Percentiles rank a stretch among this genome's conserved stretches.
Conservation (phyloP, 2,888 invertebrate genomes). For the Smittia sp. region DNA sequence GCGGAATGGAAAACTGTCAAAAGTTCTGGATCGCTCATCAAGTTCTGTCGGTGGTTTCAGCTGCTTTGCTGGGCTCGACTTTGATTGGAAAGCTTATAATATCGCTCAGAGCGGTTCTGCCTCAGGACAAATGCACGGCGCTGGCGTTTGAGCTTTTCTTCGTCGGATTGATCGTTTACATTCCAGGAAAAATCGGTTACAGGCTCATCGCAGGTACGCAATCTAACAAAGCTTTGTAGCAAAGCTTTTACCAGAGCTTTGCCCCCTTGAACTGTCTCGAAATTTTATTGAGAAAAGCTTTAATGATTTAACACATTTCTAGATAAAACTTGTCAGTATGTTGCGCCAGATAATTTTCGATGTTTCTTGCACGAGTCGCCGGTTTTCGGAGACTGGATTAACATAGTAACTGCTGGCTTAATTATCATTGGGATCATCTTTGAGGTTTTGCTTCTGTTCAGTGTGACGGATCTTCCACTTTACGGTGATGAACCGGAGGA, state of each 20-base stretch:
- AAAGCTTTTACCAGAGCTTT: no score
- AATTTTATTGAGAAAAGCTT: constrained; percentile 7
- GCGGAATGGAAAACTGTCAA: constrained; percentile 56
- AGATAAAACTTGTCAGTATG: constrained; percentile 55
- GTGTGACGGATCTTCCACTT: constrained; percentile 52
- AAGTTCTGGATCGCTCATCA: constrained; percentile 56
- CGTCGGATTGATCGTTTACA: constrained; percentile 58
- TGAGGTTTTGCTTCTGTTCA: constrained; percentile 54
- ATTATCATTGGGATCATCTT: constrained; percentile 53
- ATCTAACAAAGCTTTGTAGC: no score
- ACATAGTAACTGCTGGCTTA: constrained; percentile 54
- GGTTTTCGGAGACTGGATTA: constrained; percentile 55
- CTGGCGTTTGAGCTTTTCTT: constrained; percentile 59
- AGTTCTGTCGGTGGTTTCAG: constrained; percentile 52
- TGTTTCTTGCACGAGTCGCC: constrained; percentile 56
- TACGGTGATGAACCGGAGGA: constrained; percentile 46
- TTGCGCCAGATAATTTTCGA: constrained; percentile 51
- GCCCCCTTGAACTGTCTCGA: no score
- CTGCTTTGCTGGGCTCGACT: constrained; percentile 50
- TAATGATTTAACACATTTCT: not conserved
- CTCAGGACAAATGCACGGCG: constrained; percentile 62
- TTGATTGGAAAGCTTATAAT: constrained; percentile 57
- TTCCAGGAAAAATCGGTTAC: constrained; percentile 64
- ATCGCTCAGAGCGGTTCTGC: constrained; percentile 57
- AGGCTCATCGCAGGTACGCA: constrained; percentile 57